Base-by-base conservation (phyloP, 2,888 invertebrate genomes). In the Pachycephus smyrnensis region DNA sequence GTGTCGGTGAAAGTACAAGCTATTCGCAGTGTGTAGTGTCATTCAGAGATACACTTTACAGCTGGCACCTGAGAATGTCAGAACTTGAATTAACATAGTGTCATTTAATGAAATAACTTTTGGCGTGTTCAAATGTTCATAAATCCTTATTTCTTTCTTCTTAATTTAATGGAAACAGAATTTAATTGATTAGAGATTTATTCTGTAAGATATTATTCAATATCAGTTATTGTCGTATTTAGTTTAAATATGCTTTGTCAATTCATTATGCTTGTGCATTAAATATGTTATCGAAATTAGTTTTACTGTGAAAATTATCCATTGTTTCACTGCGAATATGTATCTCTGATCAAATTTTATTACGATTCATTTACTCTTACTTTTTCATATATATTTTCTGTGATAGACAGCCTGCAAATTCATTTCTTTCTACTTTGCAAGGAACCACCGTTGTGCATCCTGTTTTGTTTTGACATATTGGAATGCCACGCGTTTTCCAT, bases 1-100 rank as follows among this genome's bases (percentile, higher is more conserved):
- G 85, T 81, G 82, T 85, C 84, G 86, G 85, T 85, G 84, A 86
- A 86, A 81, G 82, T 84, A 80, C 23, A 23, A 55, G 23, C 23
- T 55, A 55, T 23, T 55, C 23, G 23, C 55, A 55, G 55, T 55
- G 55, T 23, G 0, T 55, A 55, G 23, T 55, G 55, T 55, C 15
- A 23, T 55, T 55, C 55, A 55, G 23, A 55, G 23, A 55, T 55
- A 23, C 55, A 55, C 23, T 55, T 55, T 55, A 23, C 55, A 55
- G 55, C 23, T 55, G 55, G 55, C 55, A 55, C 9, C 55, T 23
- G 9, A 55, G 55, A 23, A 9, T 55, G 55, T 55, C 55, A 55
- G 9, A 55, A 23, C 9, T 23, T 55, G 55, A 55, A 55, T 23
- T 55, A 55, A 55, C 15, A 15, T 55, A 55, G 9, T 55, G 23